Percentiles rank a stretch among this genome's conserved stretches.
These are phyloP conservation scores for Nineta flava DNA, from an alignment of 2,888 invertebrate species.

Conservation along the genomic window DNA sequence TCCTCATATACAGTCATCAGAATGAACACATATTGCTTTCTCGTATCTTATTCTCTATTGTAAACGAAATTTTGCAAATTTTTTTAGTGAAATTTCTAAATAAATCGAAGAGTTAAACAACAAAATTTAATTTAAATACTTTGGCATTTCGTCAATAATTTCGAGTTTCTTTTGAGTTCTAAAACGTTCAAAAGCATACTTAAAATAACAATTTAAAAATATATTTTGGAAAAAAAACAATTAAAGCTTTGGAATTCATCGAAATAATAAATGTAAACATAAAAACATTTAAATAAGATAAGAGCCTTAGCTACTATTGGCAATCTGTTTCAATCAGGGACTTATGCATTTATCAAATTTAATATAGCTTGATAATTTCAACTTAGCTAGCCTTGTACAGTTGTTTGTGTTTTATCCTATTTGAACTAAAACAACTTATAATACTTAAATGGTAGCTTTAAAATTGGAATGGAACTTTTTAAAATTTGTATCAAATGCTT, in stretches of 20 bases:
- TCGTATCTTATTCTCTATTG: neutral
- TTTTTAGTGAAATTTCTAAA: too few species aligned
- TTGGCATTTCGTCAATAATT: too few species aligned
- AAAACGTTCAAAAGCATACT: too few species aligned
- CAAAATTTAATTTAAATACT: too few species aligned
- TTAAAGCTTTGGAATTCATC: neutral
- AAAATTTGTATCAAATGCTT: too few species aligned
- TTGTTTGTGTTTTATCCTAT: too few species aligned
- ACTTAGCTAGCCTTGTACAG: neutral
- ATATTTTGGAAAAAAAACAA: too few species aligned
- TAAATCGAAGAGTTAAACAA: too few species aligned
- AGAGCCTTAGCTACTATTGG: neutral
- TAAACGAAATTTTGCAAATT: too few species aligned
- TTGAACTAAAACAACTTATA: neutral
- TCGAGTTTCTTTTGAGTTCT: too few species aligned
- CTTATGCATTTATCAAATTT: neutral
- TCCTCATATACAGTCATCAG: neutral
- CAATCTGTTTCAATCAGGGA: neutral
- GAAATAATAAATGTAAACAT: neutral
- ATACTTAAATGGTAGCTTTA: neutral
- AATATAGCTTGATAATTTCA: neutral
- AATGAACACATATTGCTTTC: conserved; percentile 1
- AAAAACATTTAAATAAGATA: neutral
- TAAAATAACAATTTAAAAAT: too few species aligned
- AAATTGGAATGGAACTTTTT: neutral